Percentiles rank a stretch among this genome's conserved stretches.
Evolutionary conservation across 2,797 vertebrate species (phyloP).

Genomic region (Lycodopsis pacificus): DNA sequence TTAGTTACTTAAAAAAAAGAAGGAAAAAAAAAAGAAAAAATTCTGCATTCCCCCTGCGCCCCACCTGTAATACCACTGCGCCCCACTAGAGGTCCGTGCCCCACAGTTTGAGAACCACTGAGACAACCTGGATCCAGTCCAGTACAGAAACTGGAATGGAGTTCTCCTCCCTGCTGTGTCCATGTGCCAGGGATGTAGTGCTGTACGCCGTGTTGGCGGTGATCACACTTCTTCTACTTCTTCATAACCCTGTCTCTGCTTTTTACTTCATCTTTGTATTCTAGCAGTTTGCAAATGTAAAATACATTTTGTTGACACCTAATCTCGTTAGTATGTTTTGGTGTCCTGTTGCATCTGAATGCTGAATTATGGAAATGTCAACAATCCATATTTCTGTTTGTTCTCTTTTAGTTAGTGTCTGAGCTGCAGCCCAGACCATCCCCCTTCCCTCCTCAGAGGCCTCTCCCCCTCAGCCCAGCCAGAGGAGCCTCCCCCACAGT

Average conservation of each 20-base stretch:
- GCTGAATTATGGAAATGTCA: not conserved
- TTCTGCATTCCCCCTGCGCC: too few relatives aligned
- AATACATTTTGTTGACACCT: too few relatives aligned
- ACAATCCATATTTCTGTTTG: conserved; percentile 6
- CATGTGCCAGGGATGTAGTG: conserved; percentile 30
- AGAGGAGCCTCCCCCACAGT: conserved; percentile 77
- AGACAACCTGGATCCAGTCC: conserved; percentile 15
- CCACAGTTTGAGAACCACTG: too few relatives aligned
- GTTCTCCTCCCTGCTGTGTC: conserved; percentile 17
- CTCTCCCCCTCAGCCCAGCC: conserved; percentile 87
- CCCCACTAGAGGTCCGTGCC: too few relatives aligned
- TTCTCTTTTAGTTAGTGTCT: conserved; percentile 64
- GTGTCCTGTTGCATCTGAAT: not conserved
- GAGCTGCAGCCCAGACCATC: conserved; percentile 72
- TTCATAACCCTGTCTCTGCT: not conserved
- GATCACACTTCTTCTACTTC: not conserved
- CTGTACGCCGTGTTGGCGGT: not conserved
- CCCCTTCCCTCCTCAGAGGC: conserved; percentile 85
- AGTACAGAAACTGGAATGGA: conserved; percentile 5
- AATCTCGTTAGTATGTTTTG: not conserved
- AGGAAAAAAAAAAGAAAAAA: too few relatives aligned
- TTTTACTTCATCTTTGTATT: not conserved
- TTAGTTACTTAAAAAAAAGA: too few relatives aligned
- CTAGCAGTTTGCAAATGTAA: not conserved
- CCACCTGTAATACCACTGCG: too few relatives aligned